Conservation (phyloP, 1,140 invertebrate species). For the Eurosta solidaginis region DNA sequence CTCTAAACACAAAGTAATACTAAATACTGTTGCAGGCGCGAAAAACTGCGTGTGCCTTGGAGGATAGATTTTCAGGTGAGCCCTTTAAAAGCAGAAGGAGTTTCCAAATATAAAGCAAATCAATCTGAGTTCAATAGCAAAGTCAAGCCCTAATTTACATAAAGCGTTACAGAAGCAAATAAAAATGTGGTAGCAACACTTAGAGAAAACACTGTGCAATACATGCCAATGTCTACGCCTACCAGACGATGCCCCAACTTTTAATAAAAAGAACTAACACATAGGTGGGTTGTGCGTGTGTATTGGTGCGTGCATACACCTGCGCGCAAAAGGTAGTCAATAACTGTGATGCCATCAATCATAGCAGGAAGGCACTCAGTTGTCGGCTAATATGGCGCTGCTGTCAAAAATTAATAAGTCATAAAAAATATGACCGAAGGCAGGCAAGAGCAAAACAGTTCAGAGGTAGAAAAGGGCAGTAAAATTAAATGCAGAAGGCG, state of each 20-base stretch:
- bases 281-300: not conserved
- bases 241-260: not conserved
- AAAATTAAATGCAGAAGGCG: not conserved
- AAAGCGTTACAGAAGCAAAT: too few relatives aligned
- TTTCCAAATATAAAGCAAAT: too few relatives aligned
- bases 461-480: not conserved
- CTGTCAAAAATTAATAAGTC: conserved; percentile 28
- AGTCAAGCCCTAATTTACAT: too few relatives aligned
- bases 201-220: not conserved
- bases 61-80: too few relatives aligned
- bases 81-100: too few relatives aligned
- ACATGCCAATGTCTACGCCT: not conserved
- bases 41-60: too few relatives aligned
- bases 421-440: conserved; percentile 9
- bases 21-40: too few relatives aligned
- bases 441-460: not conserved
- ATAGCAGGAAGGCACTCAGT: conserved; percentile 5
- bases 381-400: conserved; percentile 4
- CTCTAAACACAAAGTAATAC: too few relatives aligned
- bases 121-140: too few relatives aligned
- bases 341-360: conserved; percentile 4
- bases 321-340: too few relatives aligned
- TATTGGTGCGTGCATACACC: not conserved
- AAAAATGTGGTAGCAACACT: conserved; percentile 12
- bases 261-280: not conserved